phyloP scores from a whole-genome alignment of 2,113 vertebrate species.

The Tiliqua scincoides region DNA sequence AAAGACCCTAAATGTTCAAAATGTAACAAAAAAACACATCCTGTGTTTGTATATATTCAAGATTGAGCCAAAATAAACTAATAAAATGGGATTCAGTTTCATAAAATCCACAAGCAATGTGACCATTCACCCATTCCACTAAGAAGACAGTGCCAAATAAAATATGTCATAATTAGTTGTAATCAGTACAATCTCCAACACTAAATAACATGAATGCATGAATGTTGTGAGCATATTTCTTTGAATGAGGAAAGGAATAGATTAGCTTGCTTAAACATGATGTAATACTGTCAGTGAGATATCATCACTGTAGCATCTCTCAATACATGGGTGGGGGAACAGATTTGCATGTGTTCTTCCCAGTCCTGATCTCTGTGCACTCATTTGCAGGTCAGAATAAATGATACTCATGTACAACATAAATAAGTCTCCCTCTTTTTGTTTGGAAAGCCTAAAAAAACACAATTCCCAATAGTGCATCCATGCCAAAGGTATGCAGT shows the following conservation, averaged over 20 bases:
- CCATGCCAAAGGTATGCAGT: too few relatives aligned
- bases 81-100: slow-evolving; percentile 74
- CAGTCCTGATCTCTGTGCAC: not conserved
- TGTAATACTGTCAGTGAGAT: slow-evolving; percentile 40
- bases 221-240: slow-evolving; percentile 67
- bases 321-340: not conserved
- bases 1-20: slow-evolving; percentile 41
- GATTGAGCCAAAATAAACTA: slow-evolving; percentile 69
- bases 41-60: slow-evolving; percentile 70
- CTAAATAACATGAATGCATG: slow-evolving; percentile 68
- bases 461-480: too few relatives aligned
- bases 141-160: slow-evolving; percentile 69
- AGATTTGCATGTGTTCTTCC: not conserved
- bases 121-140: slow-evolving; percentile 62
- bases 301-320: too few relatives aligned
- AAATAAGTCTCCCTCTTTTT: too few relatives aligned
- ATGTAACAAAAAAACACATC: slow-evolving; percentile 58
- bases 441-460: not conserved
- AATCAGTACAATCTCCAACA: slow-evolving; percentile 72
- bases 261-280: slow-evolving; percentile 59
- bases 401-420: not conserved
- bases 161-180: slow-evolving; percentile 73
- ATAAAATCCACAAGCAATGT: slow-evolving; percentile 73
- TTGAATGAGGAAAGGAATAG: slow-evolving; percentile 64
- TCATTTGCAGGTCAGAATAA: not conserved